Base-by-base conservation (phyloP, 2,888 invertebrate species). In the Litoditis marina region DNA sequence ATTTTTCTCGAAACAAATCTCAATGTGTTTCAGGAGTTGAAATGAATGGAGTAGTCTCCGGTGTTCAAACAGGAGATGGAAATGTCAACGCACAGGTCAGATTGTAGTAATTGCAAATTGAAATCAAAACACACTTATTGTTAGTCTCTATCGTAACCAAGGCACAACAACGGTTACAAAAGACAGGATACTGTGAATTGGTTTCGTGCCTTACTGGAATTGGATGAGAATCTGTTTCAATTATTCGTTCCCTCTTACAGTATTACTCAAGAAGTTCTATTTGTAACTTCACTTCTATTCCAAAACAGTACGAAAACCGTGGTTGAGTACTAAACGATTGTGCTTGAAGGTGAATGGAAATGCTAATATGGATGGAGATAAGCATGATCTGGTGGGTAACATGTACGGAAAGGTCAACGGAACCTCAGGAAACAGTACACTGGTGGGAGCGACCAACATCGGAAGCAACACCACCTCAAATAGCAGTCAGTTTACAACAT, bases 381-480 rank as follows among this genome's bases (percentile, higher is more conserved):
- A 52, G 0, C 68, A 69, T 25, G 55, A 68, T 13, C 42, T 73
- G 11, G 39, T 59, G 30, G 74, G 71, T 42, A 67, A 66, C n/a
- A 69, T 74, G 72, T 65, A 66, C 34, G 74, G 74, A n/a, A 32
- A 59, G 16, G 68, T 67, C 2, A 68, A 68, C 42, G 77, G 77
- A 30, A 66, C 65, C 6, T 39, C 22, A 4, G 77, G 77, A 32
- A 68, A 69, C 52, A 67, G 70, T 2, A 70, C 67, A 13, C 42
- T 77, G 4, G 71, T 77, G 31, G 77, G 75, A 42, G 77, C 76
- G 1, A 65, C 61, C n/a, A 66, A 75, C 47, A 61, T 77, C 28
- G 57, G 66, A 27, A 68, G 66, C 34, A 77, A 77, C 27, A 39
- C 47, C 16, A 62, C 70, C 0, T 56, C 63, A 19, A 71, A 65